These are phyloP conservation scores for Ectemnius lituratus DNA, from an alignment of 2,888 invertebrate genomes.

Conservation along the genomic window DNA sequence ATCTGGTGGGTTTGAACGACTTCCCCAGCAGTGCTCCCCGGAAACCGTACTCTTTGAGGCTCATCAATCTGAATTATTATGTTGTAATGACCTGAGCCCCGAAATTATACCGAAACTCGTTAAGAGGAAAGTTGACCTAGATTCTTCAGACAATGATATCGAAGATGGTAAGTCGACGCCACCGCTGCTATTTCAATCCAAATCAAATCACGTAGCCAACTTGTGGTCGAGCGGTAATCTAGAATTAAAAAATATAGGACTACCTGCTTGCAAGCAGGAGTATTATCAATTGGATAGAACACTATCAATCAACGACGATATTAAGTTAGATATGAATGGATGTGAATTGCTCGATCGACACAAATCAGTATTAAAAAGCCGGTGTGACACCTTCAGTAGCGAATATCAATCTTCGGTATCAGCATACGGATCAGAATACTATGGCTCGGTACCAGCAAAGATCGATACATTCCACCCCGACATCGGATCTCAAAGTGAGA, in stretches of 20 bases:
- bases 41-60: constrained; percentile 60
- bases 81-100: constrained; percentile 60
- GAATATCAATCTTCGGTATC: constrained; percentile 10
- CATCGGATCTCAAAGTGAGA: not conserved
- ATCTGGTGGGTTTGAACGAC: not conserved
- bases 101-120: constrained; percentile 45
- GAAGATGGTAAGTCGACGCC: not conserved
- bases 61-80: constrained; percentile 39
- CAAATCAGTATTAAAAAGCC: constrained; percentile 9
- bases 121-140: constrained; percentile 7
- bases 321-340: constrained; percentile 33
- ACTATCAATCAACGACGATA: constrained; percentile 41
- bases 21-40: constrained; percentile 55
- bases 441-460: constrained; percentile 14
- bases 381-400: not conserved
- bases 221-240: not conserved
- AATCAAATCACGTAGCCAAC: not conserved
- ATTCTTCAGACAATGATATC: not conserved
- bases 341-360: not conserved
- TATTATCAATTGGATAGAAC: constrained; percentile 41
- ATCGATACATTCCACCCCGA: constrained; percentile 12
- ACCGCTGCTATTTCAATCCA: not conserved
- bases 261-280: not conserved
- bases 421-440: not conserved
- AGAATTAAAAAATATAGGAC: not conserved